Evolutionary conservation across 2,888 invertebrate species (phyloP), one percentile per base, ranked within the genome.

Genomic region (Campaea margaritaria): DNA sequence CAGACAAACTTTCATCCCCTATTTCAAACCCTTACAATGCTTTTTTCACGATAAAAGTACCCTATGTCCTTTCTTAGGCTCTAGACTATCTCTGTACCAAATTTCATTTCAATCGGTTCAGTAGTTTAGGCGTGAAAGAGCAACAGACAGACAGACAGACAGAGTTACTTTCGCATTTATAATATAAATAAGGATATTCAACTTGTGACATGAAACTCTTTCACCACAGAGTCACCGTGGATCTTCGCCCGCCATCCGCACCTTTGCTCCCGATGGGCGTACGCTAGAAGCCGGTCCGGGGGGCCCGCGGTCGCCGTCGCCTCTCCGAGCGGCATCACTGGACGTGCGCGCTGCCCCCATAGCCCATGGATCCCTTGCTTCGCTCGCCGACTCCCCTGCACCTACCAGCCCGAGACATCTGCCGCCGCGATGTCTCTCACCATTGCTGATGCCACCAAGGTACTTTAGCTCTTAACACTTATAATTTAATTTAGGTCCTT

Each of bases 171-270:
- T 21, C 5, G 21, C 21, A n/a, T n/a, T n/a, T n/a, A n/a, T n/a
- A n/a, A n/a, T n/a, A n/a, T n/a, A n/a, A n/a, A n/a, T n/a, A n/a
- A n/a, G n/a, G 3, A 21, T 3, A 36, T 36, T 36, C 36, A 12
- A 12, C n/a, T n/a, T 12, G 0, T n/a, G 12, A 36, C 36, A 12
- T 12, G 1, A 36, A 7, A 31, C 31, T 31, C 31, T 31, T 31
- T 31, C 12, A 2, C 51, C 14, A 14, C 85, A 95, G 94, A 94
- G 95, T 69, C 96, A 96, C 77, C 95, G 96, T 41, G 96, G 96
- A 8, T 96, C 96, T 0, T 97, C 97, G 0, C 97, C 97, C 0
- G 96, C 96, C 69, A 97, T 97, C 69, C 94, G 96, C 66, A 96
- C 97, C 0, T 96, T 96, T 74, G 96, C 96, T 15, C 96, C 96